Evolutionary conservation across 1,140 invertebrate species (phyloP).

Genomic region (Oreohelix idahoensis): DNA sequence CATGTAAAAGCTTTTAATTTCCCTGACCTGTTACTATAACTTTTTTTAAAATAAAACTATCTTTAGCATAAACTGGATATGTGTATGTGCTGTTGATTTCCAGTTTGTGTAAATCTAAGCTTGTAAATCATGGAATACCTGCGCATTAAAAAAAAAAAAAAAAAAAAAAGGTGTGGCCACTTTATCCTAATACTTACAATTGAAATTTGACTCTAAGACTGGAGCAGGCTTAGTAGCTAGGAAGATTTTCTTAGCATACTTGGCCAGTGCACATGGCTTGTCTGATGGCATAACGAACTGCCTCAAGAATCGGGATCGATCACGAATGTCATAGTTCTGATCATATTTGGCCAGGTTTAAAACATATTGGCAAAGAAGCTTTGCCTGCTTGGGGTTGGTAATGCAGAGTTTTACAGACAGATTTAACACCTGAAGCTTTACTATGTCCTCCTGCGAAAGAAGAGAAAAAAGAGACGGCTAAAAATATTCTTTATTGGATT

Average conservation of each 20-base stretch:
- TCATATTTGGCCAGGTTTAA: conserved; percentile 98
- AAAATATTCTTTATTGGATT: too few relatives aligned
- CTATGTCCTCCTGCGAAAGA: conserved; percentile 89
- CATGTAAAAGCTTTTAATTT: too few relatives aligned
- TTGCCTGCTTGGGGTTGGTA: conserved; percentile 89
- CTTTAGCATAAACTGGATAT: too few relatives aligned
- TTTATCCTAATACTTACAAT: conserved; percentile 76
- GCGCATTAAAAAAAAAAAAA: too few relatives aligned
- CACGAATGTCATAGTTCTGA: conserved; percentile 97
- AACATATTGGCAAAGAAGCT: conserved; percentile 92
- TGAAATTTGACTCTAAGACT: conserved; percentile 81
- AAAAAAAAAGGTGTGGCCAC: too few relatives aligned
- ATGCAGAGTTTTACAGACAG: conserved; percentile 94
- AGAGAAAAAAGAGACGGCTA: too few relatives aligned
- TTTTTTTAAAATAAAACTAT: too few relatives aligned
- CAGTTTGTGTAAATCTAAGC: too few relatives aligned
- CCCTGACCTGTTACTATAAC: too few relatives aligned
- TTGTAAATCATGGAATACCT: too few relatives aligned
- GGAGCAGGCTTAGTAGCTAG: conserved; percentile 94
- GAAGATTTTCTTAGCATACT: conserved; percentile 88
- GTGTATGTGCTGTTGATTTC: too few relatives aligned
- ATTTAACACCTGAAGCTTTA: conserved; percentile 97
- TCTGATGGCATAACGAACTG: conserved; percentile 80
- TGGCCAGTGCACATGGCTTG: conserved; percentile 75
- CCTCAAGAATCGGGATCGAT: conserved; percentile 89